A percentile compares a stretch with the other conserved stretches of the same genome.
These are phyloP conservation scores for Rallus limicola DNA, from an alignment of 2,113 vertebrate genomes.

Conservation along the genomic window DNA sequence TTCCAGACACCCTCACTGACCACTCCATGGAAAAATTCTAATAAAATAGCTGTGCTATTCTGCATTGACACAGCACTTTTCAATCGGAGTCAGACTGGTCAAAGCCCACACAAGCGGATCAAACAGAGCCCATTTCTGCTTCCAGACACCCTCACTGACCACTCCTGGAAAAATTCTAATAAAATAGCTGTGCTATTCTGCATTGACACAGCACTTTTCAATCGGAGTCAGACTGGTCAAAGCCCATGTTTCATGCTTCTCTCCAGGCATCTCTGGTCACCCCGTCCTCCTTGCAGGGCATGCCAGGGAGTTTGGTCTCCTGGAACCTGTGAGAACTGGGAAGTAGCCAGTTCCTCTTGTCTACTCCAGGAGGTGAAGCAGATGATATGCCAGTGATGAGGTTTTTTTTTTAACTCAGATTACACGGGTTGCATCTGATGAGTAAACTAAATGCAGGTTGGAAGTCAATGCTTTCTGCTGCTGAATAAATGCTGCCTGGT, in stretches of 20 bases:
- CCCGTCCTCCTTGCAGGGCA: background rate
- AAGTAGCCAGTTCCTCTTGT: background rate
- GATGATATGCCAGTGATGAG: background rate
- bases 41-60: background rate
- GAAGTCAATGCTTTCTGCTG: background rate
- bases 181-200: background rate
- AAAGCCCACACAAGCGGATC: background rate
- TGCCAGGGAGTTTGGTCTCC: background rate
- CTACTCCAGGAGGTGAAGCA: background rate
- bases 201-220: background rate
- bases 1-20: background rate
- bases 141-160: background rate
- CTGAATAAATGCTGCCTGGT: background rate
- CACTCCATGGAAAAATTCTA: background rate
- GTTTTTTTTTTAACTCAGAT: background rate
- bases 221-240: background rate
- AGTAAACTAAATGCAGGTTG: background rate
- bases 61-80: background rate
- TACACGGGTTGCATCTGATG: background rate
- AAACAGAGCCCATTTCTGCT: conserved; percentile 2
- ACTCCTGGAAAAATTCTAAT: conserved; percentile 10
- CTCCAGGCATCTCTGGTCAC: background rate
- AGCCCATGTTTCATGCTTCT: background rate
- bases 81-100: background rate
- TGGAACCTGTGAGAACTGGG: background rate